Percentiles rank a stretch among this genome's conserved stretches.
phyloP scores from a whole-genome alignment of 2,113 vertebrate species.

The Colinus virginianus region DNA sequence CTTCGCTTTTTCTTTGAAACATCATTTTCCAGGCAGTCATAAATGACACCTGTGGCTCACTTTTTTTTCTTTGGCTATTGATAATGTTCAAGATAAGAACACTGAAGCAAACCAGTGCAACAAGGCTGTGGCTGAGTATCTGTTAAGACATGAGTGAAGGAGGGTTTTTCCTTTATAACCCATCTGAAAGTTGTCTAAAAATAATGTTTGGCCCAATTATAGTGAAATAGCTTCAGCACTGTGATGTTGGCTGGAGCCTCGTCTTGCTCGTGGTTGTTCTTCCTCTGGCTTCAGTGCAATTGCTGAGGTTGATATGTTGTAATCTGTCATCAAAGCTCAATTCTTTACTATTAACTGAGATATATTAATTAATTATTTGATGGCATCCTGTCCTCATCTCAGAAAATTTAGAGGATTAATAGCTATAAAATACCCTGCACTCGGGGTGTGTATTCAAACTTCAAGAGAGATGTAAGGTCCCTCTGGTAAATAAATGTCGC shows the following conservation, averaged over 20 bases:
- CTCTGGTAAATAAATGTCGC: not conserved
- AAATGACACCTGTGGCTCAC: not conserved
- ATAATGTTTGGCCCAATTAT: not conserved
- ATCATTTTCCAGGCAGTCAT: not conserved
- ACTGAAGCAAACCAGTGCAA: not conserved
- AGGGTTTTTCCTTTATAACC: not conserved
- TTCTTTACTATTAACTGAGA: not conserved
- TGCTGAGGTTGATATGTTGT: not conserved
- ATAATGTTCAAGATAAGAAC: not conserved
- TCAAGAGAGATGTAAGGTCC: not conserved
- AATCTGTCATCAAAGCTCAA: not conserved
- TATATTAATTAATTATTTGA: not conserved
- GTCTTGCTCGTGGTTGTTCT: accelerated
- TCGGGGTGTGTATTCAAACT: not conserved
- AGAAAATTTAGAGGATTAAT: not conserved
- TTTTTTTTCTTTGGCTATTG: not conserved
- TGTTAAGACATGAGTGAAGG: not conserved
- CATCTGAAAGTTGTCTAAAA: not conserved
- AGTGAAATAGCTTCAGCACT: accelerated
- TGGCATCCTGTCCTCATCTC: not conserved
- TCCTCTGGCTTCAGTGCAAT: not conserved
- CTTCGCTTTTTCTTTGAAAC: not conserved
- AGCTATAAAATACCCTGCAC: not conserved
- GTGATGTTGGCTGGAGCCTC: not conserved
- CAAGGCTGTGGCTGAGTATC: not conserved